These are phyloP conservation scores for Xerus inauris DNA, from an alignment of 2,113 vertebrate genomes.

Conservation along the genomic window DNA sequence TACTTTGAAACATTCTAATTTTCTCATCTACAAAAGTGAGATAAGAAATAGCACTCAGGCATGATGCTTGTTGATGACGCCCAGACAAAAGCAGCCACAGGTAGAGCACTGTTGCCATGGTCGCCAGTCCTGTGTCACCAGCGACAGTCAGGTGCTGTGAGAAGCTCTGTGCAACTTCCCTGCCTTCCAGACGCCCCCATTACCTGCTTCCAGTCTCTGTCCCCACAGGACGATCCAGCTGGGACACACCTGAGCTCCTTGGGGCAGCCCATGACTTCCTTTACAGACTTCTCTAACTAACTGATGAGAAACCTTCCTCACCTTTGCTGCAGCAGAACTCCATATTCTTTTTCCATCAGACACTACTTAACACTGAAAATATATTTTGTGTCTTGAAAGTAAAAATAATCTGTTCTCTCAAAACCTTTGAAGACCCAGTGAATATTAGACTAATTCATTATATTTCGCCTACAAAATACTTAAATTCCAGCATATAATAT, in stretches of 20 bases:
- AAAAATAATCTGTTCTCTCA: not conserved
- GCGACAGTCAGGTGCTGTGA: not conserved
- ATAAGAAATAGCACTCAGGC: conserved; percentile 28
- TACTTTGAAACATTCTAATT: conserved; percentile 23
- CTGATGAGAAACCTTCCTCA: not conserved
- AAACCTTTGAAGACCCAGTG: not conserved
- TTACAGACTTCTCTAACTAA: not conserved
- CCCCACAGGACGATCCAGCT: not conserved
- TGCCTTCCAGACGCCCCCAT: too few species aligned
- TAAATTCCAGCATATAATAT: not conserved
- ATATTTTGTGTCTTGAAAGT: conserved; percentile 19
- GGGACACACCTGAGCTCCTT: not conserved
- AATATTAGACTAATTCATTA: not conserved
- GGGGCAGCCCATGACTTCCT: not conserved
- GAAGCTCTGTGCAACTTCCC: not conserved
- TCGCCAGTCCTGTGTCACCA: not conserved
- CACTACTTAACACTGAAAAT: conserved; percentile 17
- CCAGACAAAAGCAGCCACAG: conserved; percentile 4
- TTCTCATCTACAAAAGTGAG: conserved; percentile 50
- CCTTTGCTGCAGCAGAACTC: not conserved
- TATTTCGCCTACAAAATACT: not conserved
- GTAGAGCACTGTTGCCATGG: not conserved
- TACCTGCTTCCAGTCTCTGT: not conserved
- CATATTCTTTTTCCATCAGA: conserved; percentile 14
- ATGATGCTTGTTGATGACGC: conserved; percentile 11